Base-by-base conservation (phyloP, 2,888 invertebrate species). In the Phrixothrix hirtus region DNA sequence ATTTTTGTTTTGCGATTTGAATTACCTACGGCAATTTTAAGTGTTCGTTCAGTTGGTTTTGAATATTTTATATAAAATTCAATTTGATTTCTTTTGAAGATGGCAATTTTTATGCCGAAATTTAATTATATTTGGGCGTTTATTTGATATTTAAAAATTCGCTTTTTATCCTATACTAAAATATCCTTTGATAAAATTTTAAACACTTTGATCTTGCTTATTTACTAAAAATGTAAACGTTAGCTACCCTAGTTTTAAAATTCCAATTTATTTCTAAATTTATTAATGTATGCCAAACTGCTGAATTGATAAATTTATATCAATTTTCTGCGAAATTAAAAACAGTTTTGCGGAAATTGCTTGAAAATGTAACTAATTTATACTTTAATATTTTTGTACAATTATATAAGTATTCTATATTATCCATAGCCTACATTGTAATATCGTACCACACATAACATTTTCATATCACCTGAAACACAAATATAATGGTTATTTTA, bases 1-100 rank as follows among this genome's bases (percentile, higher is more conserved):
- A 64, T 65, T 65, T 65, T 65, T 63, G 64, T 63, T 58, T 62
- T 21, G 55, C 35, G 55, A 56, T 58, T 55, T 58, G 55, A 57
- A 58, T 60, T 58, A 60, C 58, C 58, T 58, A 55, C 55, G 60
- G 58, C 55, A 49, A 57, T 56, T 58, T 58, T 58, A 54, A 55
- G 57, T 56, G 49, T 39, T 38, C 39, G 42, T 51, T 43, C 48
- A 38, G 52, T 45, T 49, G 48, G 46, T 48, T 59, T 56, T 48
- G 49, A 52, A 58, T 58, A 55, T 55, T 55, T 55, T 48, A 55
- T 52, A 48, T 49, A 42, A 49, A 49, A 37, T 43, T 42, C 42
- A 37, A 46, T 46, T 46, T 46, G 30, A 16, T 16, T 17, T 37
- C 37, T 25, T 46, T 37, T 37, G 31, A 46, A n/a, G 6, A 16